Percentiles rank a stretch among this genome's conserved stretches.
Conservation (phyloP, 2,888 invertebrate genomes). For the Drosophila conformis region DNA sequence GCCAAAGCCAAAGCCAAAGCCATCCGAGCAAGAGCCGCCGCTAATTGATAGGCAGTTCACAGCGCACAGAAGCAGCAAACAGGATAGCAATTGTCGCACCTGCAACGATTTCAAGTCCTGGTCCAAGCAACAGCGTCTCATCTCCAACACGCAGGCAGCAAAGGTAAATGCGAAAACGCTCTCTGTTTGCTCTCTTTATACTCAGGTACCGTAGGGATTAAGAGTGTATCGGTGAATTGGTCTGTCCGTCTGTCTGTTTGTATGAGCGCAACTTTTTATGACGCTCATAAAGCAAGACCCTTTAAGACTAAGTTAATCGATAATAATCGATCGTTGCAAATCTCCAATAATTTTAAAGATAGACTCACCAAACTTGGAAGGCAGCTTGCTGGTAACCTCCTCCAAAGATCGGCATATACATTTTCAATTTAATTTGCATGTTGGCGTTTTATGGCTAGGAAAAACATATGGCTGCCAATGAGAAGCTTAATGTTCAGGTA, state of each 20-base stretch:
- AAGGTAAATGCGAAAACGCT: constrained; percentile 33
- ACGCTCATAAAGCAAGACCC: background rate
- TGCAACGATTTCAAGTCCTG: constrained; percentile 91
- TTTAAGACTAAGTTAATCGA: background rate
- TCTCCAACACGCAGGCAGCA: constrained; percentile 75
- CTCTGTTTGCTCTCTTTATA: background rate
- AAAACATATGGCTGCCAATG: constrained; percentile 56
- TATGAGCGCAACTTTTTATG: background rate
- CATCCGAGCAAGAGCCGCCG: constrained; percentile 27
- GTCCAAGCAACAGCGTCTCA: constrained; percentile 88
- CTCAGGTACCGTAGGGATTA: background rate
- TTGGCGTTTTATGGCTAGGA: constrained; percentile 40
- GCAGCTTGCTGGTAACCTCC: background rate
- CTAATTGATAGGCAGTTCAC: constrained; percentile 20
- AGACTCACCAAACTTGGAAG: background rate
- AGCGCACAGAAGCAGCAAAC: constrained; percentile 68
- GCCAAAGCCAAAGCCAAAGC: constrained; percentile 22
- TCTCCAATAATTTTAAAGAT: background rate
- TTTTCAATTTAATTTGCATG: background rate
- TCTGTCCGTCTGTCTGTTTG: background rate
- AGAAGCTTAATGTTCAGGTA: constrained; percentile 43
- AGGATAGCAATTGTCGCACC: constrained; percentile 87
- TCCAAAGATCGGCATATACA: background rate
- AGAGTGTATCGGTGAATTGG: background rate
- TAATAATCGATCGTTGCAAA: background rate